Evolutionary conservation across 2,113 vertebrate species (phyloP), one percentile per base, ranked within the genome.

Genomic region (Mesocricetus auratus): DNA sequence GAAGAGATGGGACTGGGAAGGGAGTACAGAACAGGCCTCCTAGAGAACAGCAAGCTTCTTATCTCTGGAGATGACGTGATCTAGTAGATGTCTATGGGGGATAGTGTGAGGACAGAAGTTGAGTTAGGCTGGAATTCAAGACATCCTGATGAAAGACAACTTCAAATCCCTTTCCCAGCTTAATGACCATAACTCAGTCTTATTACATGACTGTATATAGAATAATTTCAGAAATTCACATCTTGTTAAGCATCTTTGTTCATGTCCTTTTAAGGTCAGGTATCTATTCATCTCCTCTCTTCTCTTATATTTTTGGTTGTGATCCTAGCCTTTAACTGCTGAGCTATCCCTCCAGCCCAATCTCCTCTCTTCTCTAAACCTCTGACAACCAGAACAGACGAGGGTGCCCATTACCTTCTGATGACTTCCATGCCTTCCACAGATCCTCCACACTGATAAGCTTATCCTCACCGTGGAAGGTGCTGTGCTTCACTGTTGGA

Each of bases 401-500:
- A 92, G 26, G 47, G 66, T 91, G 81, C 33, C 85, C 77, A 47
- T 98, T 99, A 99, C 99, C 99, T 99, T 99, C 99, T 0, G 99
- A 99, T 22, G 98, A 98, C 96, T 99, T 99, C 99, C 99, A 99
- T 7, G 99, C 98, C 15, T 99, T 99, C 99, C 99, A 99, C 45
- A 99, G 98, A 94, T 99, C 99, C 74, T 99, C 99, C 98, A 99
- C 99, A 0, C 99, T 99, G 97, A 99, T 99, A 98, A 99, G 99
- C 88, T 99, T 99, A 98, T 99, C 99, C 50, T 99, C 99, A 2
- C 99, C 99, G 42, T 99, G 99, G 98, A 99, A 99, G 91, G 98
- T 99, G 99, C 99, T 99, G 97, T 99, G 99, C 94, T 99, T 99
- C 90, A 99, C 99, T 21, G 99, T 99, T 0, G 99, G 99, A 96